Percentiles rank a stretch among this genome's conserved stretches.
Conservation (phyloP, 2,797 vertebrate species). For the Pampus argenteus region DNA sequence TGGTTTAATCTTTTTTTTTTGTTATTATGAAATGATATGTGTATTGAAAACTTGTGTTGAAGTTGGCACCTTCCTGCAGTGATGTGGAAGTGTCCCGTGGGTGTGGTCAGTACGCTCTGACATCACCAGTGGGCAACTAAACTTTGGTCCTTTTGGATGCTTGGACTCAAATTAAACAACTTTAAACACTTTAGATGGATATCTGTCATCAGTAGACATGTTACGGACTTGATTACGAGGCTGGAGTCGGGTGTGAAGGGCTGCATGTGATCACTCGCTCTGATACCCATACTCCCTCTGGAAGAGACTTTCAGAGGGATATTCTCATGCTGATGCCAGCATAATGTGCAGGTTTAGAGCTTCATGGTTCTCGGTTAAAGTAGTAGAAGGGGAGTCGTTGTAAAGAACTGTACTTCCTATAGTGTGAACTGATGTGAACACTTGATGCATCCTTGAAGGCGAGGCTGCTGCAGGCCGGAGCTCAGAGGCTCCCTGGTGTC, state of each 20-base stretch:
- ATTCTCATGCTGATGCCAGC: slow-evolving; percentile 19
- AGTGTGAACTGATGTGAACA: not conserved
- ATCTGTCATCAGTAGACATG: not conserved
- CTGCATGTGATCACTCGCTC: not conserved
- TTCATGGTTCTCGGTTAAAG: too few species aligned
- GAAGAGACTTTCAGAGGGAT: not conserved
- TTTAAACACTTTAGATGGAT: not conserved
- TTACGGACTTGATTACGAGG: too few species aligned
- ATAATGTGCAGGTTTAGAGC: slow-evolving; percentile 11
- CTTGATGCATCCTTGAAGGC: too few species aligned
- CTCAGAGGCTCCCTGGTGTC: not conserved
- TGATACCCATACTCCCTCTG: not conserved
- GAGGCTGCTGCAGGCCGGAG: not conserved
- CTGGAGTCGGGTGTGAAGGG: too few species aligned
- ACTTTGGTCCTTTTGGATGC: not conserved
- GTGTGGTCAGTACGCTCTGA: not conserved
- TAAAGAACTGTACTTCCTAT: not conserved
- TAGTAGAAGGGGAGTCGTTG: not conserved
- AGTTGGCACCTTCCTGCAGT: not conserved
- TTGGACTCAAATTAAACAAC: not conserved
- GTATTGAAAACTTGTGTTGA: too few species aligned
- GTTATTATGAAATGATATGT: too few species aligned
- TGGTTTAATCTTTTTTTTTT: not conserved
- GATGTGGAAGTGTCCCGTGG: not conserved
- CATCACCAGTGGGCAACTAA: not conserved